Evolutionary conservation across 2,888 invertebrate genomes (phyloP).

Genomic region (Thysanoteuthis rhombus): DNA sequence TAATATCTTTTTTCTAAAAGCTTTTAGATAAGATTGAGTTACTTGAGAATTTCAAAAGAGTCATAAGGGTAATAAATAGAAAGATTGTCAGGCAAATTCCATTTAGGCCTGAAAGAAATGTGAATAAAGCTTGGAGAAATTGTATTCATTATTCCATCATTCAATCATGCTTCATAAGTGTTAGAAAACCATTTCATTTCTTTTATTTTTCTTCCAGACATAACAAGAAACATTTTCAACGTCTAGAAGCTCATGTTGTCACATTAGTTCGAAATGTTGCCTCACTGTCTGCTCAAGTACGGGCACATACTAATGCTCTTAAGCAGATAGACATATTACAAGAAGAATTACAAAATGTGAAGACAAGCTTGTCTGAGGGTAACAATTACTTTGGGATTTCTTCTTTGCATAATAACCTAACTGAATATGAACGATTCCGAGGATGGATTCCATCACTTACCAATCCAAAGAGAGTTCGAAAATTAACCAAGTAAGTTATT

Average conservation of each 20-base stretch:
- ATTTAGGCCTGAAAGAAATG: no score
- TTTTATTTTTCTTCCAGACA: conserved; percentile 74
- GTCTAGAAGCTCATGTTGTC: conserved; percentile 89
- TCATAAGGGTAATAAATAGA: no score
- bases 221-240: conserved; percentile 86
- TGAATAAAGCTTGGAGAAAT: no score
- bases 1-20: no score
- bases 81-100: no score
- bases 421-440: conserved; percentile 60
- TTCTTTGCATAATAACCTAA: background rate
- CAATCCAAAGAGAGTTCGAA: conserved; percentile 86
- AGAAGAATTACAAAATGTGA: conserved; percentile 81
- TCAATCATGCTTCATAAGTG: no score
- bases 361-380: conserved; percentile 36
- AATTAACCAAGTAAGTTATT: conserved; percentile 78
- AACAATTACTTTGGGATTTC: conserved; percentile 21
- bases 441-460: conserved; percentile 73
- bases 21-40: no score
- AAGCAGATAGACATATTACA: conserved; percentile 88
- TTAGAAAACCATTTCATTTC: background rate
- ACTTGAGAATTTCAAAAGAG: no score
- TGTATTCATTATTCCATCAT: no score
- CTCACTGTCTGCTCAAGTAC: conserved; percentile 89
- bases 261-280: conserved; percentile 89
- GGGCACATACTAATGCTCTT: conserved; percentile 87